These are phyloP conservation scores for Oophaga sylvatica DNA, from an alignment of 2,797 vertebrate genomes.

Conservation along the genomic window DNA sequence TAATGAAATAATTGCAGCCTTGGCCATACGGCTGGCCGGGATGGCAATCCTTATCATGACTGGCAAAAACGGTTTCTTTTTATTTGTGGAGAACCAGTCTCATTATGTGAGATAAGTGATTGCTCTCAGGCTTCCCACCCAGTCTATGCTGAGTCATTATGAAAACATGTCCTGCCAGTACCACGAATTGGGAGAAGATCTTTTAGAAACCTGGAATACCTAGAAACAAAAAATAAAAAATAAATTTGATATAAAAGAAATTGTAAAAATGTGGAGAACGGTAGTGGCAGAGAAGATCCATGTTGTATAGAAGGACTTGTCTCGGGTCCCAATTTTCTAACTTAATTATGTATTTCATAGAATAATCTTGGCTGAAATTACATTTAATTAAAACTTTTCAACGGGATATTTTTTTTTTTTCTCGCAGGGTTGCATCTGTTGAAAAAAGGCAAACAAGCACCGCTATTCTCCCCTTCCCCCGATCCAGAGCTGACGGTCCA, in stretches of 20 bases:
- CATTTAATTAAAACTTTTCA: no score
- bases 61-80: slow-evolving; percentile 24
- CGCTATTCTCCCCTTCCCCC: no score
- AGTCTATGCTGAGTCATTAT: slow-evolving; percentile 51
- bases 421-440: no score
- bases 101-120: slow-evolving; percentile 39
- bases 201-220: slow-evolving; percentile 40
- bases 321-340: no score
- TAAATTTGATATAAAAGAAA: neutral
- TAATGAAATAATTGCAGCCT: neutral
- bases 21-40: neutral
- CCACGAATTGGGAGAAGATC: slow-evolving; percentile 27
- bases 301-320: neutral
- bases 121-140: neutral
- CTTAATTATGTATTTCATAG: no score
- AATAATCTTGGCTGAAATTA: no score
- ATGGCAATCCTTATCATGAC: slow-evolving; percentile 38
- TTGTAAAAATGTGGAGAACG: neutral
- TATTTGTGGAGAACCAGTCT: slow-evolving; percentile 1
- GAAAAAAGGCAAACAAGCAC: no score
- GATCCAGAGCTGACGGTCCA: no score
- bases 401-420: no score
- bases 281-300: no score
- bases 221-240: slow-evolving; percentile 3
- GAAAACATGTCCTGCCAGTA: slow-evolving; percentile 39